Evolutionary conservation across 2,888 invertebrate species (phyloP).

Genomic region (Tanaodytes sp.): DNA sequence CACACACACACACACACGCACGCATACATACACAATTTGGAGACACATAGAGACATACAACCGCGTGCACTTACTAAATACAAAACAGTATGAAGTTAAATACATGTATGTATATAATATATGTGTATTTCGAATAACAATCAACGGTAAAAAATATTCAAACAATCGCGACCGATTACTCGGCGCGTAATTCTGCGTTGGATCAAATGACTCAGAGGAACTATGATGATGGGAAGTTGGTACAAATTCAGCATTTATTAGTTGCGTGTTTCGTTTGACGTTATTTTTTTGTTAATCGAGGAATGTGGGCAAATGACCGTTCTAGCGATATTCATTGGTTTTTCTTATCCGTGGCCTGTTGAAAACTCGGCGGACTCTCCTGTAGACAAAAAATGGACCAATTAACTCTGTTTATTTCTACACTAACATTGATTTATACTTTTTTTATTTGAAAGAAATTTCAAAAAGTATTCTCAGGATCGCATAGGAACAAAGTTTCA

Average conservation of each 20-base stretch:
- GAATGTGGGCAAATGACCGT: slow-evolving; percentile 30
- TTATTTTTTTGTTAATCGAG: slow-evolving; percentile 31
- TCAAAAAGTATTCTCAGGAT: too few species aligned
- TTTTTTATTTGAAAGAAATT: too few species aligned
- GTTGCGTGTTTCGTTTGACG: slow-evolving; percentile 27
- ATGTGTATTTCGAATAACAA: slow-evolving; percentile 42
- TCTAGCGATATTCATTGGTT: slow-evolving; percentile 76
- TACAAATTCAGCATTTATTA: slow-evolving; percentile 34
- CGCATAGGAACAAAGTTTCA: too few species aligned
- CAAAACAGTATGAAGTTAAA: slow-evolving; percentile 47
- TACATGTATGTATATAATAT: slow-evolving; percentile 45
- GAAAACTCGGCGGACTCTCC: slow-evolving; percentile 89
- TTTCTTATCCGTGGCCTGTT: slow-evolving; percentile 84
- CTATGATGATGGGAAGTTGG: slow-evolving; percentile 38
- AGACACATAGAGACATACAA: too few species aligned
- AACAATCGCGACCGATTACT: slow-evolving; percentile 35
- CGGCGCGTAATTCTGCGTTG: slow-evolving; percentile 25
- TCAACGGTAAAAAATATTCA: slow-evolving; percentile 49
- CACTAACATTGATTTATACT: too few species aligned
- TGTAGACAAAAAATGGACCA: too few species aligned
- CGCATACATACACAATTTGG: too few species aligned
- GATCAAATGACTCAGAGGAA: slow-evolving; percentile 37
- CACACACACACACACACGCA: too few species aligned
- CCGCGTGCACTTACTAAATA: slow-evolving; percentile 36
- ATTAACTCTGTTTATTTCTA: too few species aligned